These are phyloP conservation scores for Erebia ligea DNA, from an alignment of 2,888 invertebrate species.

Conservation along the genomic window DNA sequence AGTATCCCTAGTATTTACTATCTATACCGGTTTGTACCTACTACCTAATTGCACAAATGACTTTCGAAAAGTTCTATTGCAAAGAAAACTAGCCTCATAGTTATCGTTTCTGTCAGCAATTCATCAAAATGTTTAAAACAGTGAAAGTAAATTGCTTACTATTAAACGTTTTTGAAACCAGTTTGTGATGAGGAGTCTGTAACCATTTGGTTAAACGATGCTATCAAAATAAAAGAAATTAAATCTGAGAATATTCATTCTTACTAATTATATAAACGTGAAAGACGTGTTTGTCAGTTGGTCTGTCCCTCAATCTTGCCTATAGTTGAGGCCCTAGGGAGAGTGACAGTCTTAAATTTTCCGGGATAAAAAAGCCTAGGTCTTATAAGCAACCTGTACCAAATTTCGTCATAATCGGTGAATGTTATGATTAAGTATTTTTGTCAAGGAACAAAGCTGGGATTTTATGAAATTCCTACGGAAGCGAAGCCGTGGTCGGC, in stretches of 20 bases:
- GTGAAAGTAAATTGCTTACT: constrained; percentile 13
- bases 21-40: background rate
- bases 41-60: background rate
- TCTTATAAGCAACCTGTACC: background rate
- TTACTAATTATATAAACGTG: too few species aligned
- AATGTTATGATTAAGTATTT: too few species aligned
- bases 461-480: too few species aligned
- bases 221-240: background rate
- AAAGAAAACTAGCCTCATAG: constrained; percentile 5
- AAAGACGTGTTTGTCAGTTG: too few species aligned
- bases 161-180: background rate
- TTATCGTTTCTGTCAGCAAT: constrained; percentile 2
- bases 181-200: background rate
- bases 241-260: background rate
- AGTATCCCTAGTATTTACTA: background rate
- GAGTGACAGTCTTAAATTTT: too few species aligned
- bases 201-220: background rate
- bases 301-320: too few species aligned
- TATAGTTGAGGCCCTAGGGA: too few species aligned
- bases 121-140: constrained; percentile 15
- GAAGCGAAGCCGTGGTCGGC: too few species aligned
- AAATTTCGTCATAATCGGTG: background rate
- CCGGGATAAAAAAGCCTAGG: too few species aligned
- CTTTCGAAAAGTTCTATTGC: constrained; percentile 9
- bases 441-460: too few species aligned